Conservation (phyloP, 2,113 vertebrate genomes). For the Sus scrofa region DNA sequence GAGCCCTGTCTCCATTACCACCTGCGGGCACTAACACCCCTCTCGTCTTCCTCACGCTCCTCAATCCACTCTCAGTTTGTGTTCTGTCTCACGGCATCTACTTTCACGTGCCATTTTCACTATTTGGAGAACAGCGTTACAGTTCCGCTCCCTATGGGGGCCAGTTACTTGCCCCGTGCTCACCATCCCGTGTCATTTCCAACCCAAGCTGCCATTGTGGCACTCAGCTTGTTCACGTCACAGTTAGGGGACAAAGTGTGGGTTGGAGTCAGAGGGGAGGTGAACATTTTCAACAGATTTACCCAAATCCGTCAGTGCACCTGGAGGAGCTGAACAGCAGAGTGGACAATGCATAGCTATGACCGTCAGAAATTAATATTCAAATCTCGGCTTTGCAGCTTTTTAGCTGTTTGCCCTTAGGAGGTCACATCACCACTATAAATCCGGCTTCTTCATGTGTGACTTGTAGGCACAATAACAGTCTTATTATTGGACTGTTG, state of each 20-base stretch:
- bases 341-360: not conserved
- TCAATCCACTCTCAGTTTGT: not conserved
- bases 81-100: not conserved
- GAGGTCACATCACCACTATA: not conserved
- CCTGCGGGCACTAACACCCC: accelerated
- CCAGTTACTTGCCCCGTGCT: not conserved
- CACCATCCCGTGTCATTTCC: not conserved
- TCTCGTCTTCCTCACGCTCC: not conserved
- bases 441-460: not conserved
- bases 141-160: not conserved
- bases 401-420: not conserved
- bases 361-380: not conserved
- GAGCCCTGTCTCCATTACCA: not conserved
- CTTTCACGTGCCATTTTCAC: constrained; percentile 13
- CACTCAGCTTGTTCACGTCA: not conserved
- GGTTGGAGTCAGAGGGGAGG: not conserved
- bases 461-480: not conserved
- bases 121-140: not conserved
- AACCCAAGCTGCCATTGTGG: not conserved
- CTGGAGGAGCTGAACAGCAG: not conserved
- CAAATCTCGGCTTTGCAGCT: not conserved
- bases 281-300: constrained; percentile 37
- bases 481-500: not conserved
- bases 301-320: not conserved
- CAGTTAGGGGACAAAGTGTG: not conserved